These are phyloP conservation scores for Drosophila watanabei DNA, from an alignment of 1,140 invertebrate genomes.

Conservation along the genomic window DNA sequence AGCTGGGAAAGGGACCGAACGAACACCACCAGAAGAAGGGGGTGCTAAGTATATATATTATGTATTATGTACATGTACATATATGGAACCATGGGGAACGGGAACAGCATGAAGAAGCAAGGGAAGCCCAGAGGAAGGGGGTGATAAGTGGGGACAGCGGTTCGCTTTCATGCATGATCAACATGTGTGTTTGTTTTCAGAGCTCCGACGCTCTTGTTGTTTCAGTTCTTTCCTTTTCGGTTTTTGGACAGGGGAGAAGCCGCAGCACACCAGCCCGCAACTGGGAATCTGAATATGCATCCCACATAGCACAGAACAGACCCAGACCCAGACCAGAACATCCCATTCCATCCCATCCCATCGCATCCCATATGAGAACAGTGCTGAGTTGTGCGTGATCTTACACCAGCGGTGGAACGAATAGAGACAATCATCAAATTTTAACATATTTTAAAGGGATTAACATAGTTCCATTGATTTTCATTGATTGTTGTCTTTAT, in stretches of 20 bases:
- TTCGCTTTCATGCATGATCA: slow-evolving; percentile 63
- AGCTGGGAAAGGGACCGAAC: slow-evolving; percentile 15
- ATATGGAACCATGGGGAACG: background rate
- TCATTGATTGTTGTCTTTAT: too few relatives aligned
- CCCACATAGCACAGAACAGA: slow-evolving; percentile 9
- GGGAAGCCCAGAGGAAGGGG: slow-evolving; percentile 9
- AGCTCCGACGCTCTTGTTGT: slow-evolving; percentile 24
- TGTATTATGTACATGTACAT: background rate
- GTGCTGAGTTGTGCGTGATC: slow-evolving; percentile 17
- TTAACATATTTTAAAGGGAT: background rate
- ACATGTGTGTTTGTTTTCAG: slow-evolving; percentile 65
- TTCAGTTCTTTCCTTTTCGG: slow-evolving; percentile 27
- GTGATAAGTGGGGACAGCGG: slow-evolving; percentile 35
- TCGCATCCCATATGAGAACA: slow-evolving; percentile 17
- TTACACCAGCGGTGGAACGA: slow-evolving; percentile 1
- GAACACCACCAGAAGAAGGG: slow-evolving; percentile 11
- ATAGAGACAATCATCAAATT: background rate
- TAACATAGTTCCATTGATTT: too few relatives aligned
- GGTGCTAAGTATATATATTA: background rate
- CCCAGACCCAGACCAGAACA: background rate
- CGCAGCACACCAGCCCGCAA: slow-evolving; percentile 24
- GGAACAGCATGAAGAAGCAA: slow-evolving; percentile 1
- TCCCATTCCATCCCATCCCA: background rate
- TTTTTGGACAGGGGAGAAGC: slow-evolving; percentile 27
- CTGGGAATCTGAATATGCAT: slow-evolving; percentile 56